Conservation (phyloP, 37 sponge, comb jelly and placozoan species). For the Oscarella lobularis region DNA sequence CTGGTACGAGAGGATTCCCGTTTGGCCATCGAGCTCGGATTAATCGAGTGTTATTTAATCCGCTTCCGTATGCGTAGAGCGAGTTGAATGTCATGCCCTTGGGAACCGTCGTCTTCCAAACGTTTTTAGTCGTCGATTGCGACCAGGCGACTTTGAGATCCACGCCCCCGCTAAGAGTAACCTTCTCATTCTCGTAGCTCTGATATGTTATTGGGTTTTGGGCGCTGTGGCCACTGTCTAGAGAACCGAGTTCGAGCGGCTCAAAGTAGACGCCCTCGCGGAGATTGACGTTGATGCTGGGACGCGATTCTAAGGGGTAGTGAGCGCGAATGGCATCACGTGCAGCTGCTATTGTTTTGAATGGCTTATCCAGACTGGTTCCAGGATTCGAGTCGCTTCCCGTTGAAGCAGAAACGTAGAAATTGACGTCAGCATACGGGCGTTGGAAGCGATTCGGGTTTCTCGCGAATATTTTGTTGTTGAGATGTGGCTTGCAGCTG, state of each 20-base stretch:
- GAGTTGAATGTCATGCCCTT: conserved; percentile 17
- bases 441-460: background rate
- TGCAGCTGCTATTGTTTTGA: conserved; percentile 22
- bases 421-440: background rate
- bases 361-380: conserved; percentile 12
- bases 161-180: conserved; percentile 31
- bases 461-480: no score
- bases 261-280: conserved; percentile 17
- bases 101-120: conserved; percentile 27
- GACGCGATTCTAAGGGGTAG: background rate
- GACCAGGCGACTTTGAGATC: conserved; percentile 27
- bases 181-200: conserved; percentile 11
- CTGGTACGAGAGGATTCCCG: conserved; percentile 52
- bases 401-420: conserved; percentile 8
- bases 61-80: conserved; percentile 16
- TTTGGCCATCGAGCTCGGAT: conserved; percentile 59
- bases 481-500: no score
- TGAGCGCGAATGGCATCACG: conserved; percentile 5
- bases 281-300: conserved; percentile 11
- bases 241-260: background rate
- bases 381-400: conserved; percentile 28
- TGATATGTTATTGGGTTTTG: background rate
- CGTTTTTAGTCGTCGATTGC: conserved; percentile 14
- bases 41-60: conserved; percentile 11
- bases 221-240: background rate